Conservation (phyloP, 2,888 invertebrate genomes). For the Apeira syringaria region DNA sequence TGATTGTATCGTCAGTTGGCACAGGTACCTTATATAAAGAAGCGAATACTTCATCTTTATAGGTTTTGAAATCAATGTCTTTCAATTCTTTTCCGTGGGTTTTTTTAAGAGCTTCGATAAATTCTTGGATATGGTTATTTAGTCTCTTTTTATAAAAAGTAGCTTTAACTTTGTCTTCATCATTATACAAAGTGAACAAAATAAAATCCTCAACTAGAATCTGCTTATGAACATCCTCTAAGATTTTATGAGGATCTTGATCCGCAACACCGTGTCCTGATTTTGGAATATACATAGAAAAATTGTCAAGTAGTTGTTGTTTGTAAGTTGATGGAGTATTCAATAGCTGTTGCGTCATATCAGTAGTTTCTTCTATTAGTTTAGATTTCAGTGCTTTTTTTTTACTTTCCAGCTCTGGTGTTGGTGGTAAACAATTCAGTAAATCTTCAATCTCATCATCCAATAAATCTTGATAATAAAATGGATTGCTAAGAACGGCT, state of each 20-base stretch:
- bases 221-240: constrained; percentile 48
- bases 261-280: constrained; percentile 19
- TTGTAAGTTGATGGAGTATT: constrained; percentile 43
- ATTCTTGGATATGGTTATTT: constrained; percentile 40
- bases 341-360: constrained; percentile 42
- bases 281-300: constrained; percentile 40
- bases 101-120: constrained; percentile 46
- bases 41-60: constrained; percentile 45
- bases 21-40: constrained; percentile 52
- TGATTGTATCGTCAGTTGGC: constrained; percentile 49
- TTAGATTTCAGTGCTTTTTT: constrained; percentile 49
- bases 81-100: constrained; percentile 38
- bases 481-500: constrained; percentile 41
- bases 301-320: constrained; percentile 48
- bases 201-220: constrained; percentile 55
- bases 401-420: constrained; percentile 40
- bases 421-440: constrained; percentile 49
- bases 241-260: constrained; percentile 32
- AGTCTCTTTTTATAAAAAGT: constrained; percentile 53
- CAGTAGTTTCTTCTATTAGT: constrained; percentile 50
- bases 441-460: constrained; percentile 62
- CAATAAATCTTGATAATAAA: constrained; percentile 56
- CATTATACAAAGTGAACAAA: constrained; percentile 44
- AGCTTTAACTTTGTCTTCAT: constrained; percentile 46
- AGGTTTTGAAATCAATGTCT: constrained; percentile 37